Evolutionary conservation across 2,797 vertebrate genomes (phyloP).

Genomic region (Hemitrygon akajei): DNA sequence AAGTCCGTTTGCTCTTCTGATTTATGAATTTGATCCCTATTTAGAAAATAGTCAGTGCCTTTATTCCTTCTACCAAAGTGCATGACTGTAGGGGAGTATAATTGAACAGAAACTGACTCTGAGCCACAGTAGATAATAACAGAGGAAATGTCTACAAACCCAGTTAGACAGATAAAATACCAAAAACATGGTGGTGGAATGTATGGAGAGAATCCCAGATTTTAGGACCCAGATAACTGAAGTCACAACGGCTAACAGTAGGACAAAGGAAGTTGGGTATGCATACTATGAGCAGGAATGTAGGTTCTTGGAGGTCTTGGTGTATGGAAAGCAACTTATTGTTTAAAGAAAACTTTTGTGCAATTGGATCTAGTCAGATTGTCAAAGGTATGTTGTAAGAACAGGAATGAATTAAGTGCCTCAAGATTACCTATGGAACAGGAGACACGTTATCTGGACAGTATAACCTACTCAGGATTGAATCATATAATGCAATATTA

Average conservation of each 20-base stretch:
- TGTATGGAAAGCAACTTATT: background rate
- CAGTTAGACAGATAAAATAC: background rate
- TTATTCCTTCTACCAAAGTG: too few species aligned
- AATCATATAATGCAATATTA: conserved; percentile 13
- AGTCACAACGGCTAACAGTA: background rate
- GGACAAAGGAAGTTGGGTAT: background rate
- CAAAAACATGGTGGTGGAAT: background rate
- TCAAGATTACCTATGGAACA: background rate
- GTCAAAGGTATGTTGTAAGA: background rate
- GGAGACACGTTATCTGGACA: background rate
- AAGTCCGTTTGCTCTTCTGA: too few species aligned
- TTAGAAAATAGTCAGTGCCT: too few species aligned
- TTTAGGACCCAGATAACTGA: background rate
- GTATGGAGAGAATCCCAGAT: background rate
- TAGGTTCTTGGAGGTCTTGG: too few species aligned
- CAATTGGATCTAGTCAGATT: background rate
- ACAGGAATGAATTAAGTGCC: too few species aligned
- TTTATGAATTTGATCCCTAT: too few species aligned
- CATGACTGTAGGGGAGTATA: too few species aligned
- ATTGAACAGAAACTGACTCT: too few species aligned
- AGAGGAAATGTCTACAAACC: background rate
- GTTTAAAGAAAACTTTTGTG: background rate
- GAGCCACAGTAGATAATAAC: background rate
- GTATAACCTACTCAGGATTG: background rate
- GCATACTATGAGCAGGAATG: too few species aligned